Conservation (phyloP, 2,888 invertebrate genomes). For the Leptothorax acervorum region DNA sequence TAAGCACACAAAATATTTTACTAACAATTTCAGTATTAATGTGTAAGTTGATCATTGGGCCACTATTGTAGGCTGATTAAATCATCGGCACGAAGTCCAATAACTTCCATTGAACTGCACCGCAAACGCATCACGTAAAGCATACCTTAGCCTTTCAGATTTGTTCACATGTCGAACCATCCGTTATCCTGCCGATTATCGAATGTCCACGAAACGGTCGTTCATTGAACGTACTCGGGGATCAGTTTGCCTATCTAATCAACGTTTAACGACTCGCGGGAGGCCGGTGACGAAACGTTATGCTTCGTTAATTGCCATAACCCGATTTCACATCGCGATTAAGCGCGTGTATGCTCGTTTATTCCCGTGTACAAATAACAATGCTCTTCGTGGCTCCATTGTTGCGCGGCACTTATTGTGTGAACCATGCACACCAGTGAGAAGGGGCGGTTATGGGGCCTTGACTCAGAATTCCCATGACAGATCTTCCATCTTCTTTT, state of each 20-base stretch:
- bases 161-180: neutral
- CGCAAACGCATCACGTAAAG: neutral
- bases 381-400: slow-evolving; percentile 61
- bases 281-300: slow-evolving; percentile 41
- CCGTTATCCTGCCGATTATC: slow-evolving; percentile 10
- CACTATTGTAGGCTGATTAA: neutral
- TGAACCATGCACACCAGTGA: slow-evolving; percentile 36
- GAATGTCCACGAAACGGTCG: neutral
- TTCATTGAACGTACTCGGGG: neutral
- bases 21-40: neutral
- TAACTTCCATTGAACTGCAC: slow-evolving; percentile 2
- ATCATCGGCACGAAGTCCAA: slow-evolving; percentile 20
- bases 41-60: neutral
- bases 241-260: slow-evolving; percentile 30
- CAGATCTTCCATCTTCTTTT: slow-evolving; percentile 43
- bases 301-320: slow-evolving; percentile 75
- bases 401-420: slow-evolving; percentile 62
- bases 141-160: neutral
- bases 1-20: neutral
- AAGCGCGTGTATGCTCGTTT: slow-evolving; percentile 62
- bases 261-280: slow-evolving; percentile 50
- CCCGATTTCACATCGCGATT: slow-evolving; percentile 72
- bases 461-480: slow-evolving; percentile 69
- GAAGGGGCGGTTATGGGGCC: slow-evolving; percentile 48
- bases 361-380: slow-evolving; percentile 67